A percentile compares a stretch with the other conserved stretches of the same genome.
phyloP scores from a whole-genome alignment of 2,113 vertebrate genomes.

The Platycercus adscitus region DNA sequence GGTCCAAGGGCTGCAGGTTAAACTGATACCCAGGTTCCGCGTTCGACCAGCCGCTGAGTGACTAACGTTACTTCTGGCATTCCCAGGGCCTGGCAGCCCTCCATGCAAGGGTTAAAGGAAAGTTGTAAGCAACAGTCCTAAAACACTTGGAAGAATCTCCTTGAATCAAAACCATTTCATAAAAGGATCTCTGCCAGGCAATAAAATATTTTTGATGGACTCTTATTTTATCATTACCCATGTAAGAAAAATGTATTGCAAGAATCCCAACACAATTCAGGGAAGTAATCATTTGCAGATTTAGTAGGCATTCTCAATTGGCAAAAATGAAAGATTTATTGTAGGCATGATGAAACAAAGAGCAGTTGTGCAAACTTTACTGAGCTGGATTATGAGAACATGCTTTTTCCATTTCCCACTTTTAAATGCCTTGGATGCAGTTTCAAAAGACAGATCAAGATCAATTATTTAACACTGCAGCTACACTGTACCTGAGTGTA shows the following conservation, averaged over 20 bases:
- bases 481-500: slow-evolving; percentile 48
- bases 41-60: background rate
- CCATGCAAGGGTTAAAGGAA: slow-evolving; percentile 59
- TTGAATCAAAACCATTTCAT: slow-evolving; percentile 60
- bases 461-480: slow-evolving; percentile 65
- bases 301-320: slow-evolving; percentile 69
- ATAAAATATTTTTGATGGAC: slow-evolving; percentile 52
- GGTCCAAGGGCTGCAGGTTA: slow-evolving; percentile 21
- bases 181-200: slow-evolving; percentile 60
- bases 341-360: slow-evolving; percentile 79
- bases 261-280: slow-evolving; percentile 66
- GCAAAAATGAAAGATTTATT: slow-evolving; percentile 79
- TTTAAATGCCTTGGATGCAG: slow-evolving; percentile 64
- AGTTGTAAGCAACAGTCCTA: slow-evolving; percentile 35
- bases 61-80: background rate
- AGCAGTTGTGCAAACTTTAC: slow-evolving; percentile 81
- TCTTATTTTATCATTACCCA: slow-evolving; percentile 71
- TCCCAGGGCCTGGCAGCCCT: slow-evolving; percentile 36
- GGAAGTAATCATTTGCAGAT: slow-evolving; percentile 80
- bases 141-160: slow-evolving; percentile 61
- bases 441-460: slow-evolving; percentile 66
- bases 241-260: slow-evolving; percentile 70
- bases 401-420: slow-evolving; percentile 76
- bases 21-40: slow-evolving; percentile 9
- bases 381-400: slow-evolving; percentile 74